Percentiles rank a stretch among this genome's conserved stretches.
These are phyloP conservation scores for Halcyon chelicuti DNA, from an alignment of 2,797 vertebrate species.

Conservation along the genomic window DNA sequence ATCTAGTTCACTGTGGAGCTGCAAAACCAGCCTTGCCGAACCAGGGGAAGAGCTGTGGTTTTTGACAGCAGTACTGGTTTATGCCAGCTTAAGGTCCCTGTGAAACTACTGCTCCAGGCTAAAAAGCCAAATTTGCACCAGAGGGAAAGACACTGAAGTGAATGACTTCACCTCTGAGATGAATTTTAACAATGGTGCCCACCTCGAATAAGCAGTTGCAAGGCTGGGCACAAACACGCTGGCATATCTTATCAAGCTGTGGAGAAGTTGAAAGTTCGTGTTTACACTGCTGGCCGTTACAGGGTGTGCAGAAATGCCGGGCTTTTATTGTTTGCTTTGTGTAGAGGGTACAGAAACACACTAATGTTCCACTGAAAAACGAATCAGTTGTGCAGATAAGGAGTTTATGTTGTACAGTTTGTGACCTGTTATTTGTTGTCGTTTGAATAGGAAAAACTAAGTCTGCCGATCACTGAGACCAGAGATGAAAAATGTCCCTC, in stretches of 20 bases:
- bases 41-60: background rate
- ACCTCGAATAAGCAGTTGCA: background rate
- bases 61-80: background rate
- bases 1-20: background rate
- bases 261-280: background rate
- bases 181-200: background rate
- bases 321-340: background rate
- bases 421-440: background rate
- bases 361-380: background rate
- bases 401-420: background rate
- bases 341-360: background rate
- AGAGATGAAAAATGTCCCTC: background rate
- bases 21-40: background rate
- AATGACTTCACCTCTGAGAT: background rate
- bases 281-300: background rate
- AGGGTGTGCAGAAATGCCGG: background rate
- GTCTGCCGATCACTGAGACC: background rate
- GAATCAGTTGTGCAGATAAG: background rate
- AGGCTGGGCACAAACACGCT: background rate
- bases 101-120: background rate
- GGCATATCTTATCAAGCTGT: background rate
- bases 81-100: background rate
- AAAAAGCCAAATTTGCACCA: background rate
- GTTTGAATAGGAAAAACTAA: background rate
- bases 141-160: background rate